Conservation (phyloP, 1,140 invertebrate species). For the Probaryconus sp. region DNA sequence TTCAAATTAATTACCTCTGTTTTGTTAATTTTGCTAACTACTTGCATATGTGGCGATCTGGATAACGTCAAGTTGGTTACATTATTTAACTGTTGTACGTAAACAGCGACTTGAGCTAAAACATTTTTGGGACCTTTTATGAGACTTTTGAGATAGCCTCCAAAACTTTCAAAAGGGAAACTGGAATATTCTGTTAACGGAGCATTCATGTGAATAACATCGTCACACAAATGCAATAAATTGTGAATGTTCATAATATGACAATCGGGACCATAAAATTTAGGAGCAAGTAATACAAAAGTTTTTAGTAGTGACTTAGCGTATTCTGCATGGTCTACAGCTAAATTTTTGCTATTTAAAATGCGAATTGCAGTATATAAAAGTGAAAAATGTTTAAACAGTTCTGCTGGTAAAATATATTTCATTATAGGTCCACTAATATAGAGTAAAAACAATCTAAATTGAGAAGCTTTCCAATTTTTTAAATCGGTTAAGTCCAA, state of each 20-base stretch:
- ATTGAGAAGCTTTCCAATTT: constrained; percentile 28
- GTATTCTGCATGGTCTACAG: neutral
- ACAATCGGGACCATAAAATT: constrained; percentile 3
- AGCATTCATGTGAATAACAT: constrained; percentile 1
- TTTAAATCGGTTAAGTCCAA: neutral
- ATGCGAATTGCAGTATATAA: constrained; percentile 14
- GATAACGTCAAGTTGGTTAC: neutral
- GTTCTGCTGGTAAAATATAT: neutral
- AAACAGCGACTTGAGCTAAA: constrained; percentile 2
- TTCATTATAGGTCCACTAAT: neutral
- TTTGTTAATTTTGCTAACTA: neutral
- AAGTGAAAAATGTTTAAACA: constrained; percentile 14
- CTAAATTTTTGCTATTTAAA: constrained; percentile 1
- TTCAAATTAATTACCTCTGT: neutral
- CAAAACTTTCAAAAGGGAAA: constrained; percentile 7
- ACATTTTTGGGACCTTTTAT: constrained; percentile 1
- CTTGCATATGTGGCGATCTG: neutral
- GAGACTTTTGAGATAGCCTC: constrained; percentile 12
- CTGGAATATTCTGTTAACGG: constrained; percentile 7
- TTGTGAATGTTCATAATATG: constrained; percentile 10
- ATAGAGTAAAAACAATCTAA: constrained; percentile 21
- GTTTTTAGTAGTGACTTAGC: constrained; percentile 3
- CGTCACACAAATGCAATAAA: constrained; percentile 2
- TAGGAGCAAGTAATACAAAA: constrained; percentile 15
- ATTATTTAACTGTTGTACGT: constrained; percentile 2